Evolutionary conservation across 2,888 invertebrate species (phyloP), one percentile per base, ranked within the genome.

Genomic region (Tipula helvola): DNA sequence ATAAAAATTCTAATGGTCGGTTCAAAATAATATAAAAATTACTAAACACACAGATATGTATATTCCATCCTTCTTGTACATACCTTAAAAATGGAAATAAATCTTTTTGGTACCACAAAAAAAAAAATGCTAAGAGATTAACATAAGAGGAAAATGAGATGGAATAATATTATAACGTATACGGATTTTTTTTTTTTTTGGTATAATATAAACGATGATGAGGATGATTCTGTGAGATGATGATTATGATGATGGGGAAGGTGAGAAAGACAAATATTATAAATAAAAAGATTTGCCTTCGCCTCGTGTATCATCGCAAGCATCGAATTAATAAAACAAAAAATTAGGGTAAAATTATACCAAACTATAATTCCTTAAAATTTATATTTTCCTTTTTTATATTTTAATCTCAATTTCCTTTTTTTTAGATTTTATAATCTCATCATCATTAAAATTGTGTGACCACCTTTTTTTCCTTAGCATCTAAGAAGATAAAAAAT

Each of bases 381-480:
- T 71, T 28, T 71, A 71, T 28, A 71, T 71, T 71, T 71, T 71
- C 71, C 71, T 71, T 71, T 52, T 71, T 71, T 71, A 71, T 71
- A 71, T 71, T 71, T 71, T 71, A 71, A 71, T 71, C 28, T 71
- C 71, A 71, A 71, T 71, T 71, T 71, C 71, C 71, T 71, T 71
- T 71, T 71, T 71, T 71, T 28, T 39, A 36, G 39, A 39, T 39
- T 41, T 84, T 84, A 84, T 84, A 84, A 84, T 84, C 84, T 84
- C 84, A 84, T 84, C 84, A 84, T 84, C 84, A 84, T 84, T 84
- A 84, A 84, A 84, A 39, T 84, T 84, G 84, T 84, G 84, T 84
- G 84, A 84, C 84, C 84, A 84, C 84, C 84, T 84, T 84, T 84
- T 83, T 28, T n/a, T 84, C n/a, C n/a, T 39, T 84, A 39, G n/a